Evolutionary conservation across 2,113 vertebrate species (phyloP), one percentile per base, ranked within the genome.

Genomic region (Callorhinus ursinus): DNA sequence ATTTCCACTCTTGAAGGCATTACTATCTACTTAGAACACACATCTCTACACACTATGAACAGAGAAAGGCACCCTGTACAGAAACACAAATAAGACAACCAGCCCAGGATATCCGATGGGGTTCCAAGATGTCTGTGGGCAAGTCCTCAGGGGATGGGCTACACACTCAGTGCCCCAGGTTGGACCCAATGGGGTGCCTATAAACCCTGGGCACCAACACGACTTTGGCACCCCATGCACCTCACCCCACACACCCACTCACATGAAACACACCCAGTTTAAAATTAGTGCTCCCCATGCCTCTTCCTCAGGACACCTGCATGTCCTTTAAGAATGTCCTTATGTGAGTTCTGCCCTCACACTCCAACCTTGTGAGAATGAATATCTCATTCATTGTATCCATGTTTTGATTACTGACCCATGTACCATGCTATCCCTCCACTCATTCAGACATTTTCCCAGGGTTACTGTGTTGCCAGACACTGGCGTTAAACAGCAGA

Each of bases 261-360:
- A 24, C 21, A 90, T 10, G 16, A 33, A 51, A 26, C 46, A 80
- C 5, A 14, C 12, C 28, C 31, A 24, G 42, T 14, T 19, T 80
- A 39, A 69, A 3, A 12, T 10, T 6, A 19, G 53, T 36, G 65
- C 8, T 24, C 5, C 3, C 0, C 0, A 4, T 63, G 11, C 26
- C 31, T 49, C 21, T 59, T 7, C 65, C 33, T n/a, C 19, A 65
- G 67, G 19, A n/a, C 4, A 13, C 13, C 53, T 36, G 18, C 33
- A 51, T 13, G 7, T 59, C 55, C 55, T 85, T 85, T 53, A 53
- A 59, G 36, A 31, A 69, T 5, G 28, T 92, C 49, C 15, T 46
- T n/a, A 14, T 22, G 24, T 15, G 59, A 79, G 28, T 26, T 46
- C 67, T 28, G 39, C 24, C 42, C 24, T 63, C 26, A 15, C 61